These are phyloP conservation scores for Ostrea edulis DNA, from an alignment of 1,140 invertebrate species.

Conservation along the genomic window DNA sequence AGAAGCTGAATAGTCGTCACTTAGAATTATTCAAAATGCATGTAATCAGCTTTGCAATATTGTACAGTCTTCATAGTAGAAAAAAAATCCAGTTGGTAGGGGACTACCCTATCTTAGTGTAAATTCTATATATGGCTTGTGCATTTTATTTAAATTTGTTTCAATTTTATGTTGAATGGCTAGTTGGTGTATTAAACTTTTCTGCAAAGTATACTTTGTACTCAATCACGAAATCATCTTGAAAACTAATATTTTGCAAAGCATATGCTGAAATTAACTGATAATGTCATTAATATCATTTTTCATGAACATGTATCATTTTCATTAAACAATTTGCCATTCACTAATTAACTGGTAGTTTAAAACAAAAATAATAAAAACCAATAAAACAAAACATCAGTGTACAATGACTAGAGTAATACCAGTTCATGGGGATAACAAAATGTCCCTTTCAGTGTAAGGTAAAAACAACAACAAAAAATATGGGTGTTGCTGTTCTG, in stretches of 20 bases:
- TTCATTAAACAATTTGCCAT: neutral
- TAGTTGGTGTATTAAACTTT: constrained; percentile 6
- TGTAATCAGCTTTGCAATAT: neutral
- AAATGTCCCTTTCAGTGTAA: neutral
- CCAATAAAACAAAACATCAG: neutral
- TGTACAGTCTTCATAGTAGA: neutral
- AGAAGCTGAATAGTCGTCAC: neutral
- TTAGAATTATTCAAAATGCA: neutral
- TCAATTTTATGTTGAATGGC: constrained; percentile 20
- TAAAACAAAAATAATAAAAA: neutral
- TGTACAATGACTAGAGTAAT: neutral
- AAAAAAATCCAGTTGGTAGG: neutral
- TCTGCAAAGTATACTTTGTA: constrained; percentile 5
- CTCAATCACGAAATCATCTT: constrained; percentile 13
- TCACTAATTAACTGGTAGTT: neutral
- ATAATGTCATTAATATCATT: constrained; percentile 12
- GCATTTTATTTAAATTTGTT: neutral
- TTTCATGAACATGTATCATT: constrained; percentile 16
- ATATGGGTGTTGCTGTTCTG: constrained; percentile 36
- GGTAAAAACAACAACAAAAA: neutral
- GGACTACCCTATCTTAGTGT: neutral
- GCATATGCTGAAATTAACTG: neutral
- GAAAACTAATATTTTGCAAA: constrained; percentile 34
- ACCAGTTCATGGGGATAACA: neutral
- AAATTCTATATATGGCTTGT: neutral